phyloP scores from a whole-genome alignment of 2,797 vertebrate genomes.

The Gorsachius magnificus region DNA sequence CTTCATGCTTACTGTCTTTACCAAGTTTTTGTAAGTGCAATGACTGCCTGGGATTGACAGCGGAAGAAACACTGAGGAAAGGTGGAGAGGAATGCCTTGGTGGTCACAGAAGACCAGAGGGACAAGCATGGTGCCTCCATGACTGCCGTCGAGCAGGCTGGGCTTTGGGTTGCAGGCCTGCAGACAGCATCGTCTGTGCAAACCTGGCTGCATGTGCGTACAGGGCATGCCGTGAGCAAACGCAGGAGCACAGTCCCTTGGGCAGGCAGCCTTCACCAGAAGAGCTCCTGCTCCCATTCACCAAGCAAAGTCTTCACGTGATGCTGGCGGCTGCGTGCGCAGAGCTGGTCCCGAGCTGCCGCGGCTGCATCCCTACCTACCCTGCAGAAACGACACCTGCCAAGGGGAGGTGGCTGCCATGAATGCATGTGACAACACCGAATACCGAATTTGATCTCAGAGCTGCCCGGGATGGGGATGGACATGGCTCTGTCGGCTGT shows the following conservation, averaged over 20 bases:
- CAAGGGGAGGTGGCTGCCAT: neutral
- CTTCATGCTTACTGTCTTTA: neutral
- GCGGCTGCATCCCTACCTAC: neutral
- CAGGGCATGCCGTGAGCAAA: fast-evolving
- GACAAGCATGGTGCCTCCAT: neutral
- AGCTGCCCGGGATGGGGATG: neutral
- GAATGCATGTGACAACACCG: neutral
- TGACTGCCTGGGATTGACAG: neutral
- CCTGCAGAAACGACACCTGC: neutral
- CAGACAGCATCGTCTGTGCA: neutral
- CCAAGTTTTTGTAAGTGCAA: neutral
- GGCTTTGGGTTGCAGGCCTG: neutral
- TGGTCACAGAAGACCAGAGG: neutral
- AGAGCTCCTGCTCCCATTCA: neutral
- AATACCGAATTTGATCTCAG: neutral
- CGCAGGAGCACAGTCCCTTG: neutral
- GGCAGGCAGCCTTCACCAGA: neutral
- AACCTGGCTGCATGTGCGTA: fast-evolving
- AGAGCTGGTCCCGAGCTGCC: neutral
- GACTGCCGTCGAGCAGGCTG: fast-evolving
- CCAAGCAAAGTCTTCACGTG: neutral
- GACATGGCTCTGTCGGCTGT: neutral
- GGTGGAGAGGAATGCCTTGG: neutral
- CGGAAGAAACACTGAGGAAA: neutral
- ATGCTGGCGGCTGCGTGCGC: neutral